Evolutionary conservation across 2,888 invertebrate species (phyloP), one percentile per base, ranked within the genome.

Genomic region (Drosophila mettleri): DNA sequence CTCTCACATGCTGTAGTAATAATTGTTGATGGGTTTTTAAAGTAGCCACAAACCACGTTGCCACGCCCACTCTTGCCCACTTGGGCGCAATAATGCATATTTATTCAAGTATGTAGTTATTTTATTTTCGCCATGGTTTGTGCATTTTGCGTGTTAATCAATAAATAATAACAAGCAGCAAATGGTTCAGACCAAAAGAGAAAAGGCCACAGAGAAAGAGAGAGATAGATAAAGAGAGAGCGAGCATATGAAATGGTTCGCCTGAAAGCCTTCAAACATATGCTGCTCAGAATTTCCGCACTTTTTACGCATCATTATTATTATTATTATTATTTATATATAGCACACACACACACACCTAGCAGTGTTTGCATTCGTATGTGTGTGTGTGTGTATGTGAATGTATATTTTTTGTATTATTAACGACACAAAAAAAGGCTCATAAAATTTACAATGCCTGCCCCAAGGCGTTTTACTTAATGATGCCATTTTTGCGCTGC

Each of bases 371-470:
- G 48, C 61, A 39, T 43, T 58, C 60, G 45, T 69, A 31, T 84
- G 52, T 64, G 29, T 41, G 34, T 54, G 48, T 58, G 48, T 53
- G 52, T 62, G 29, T 46, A 33, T 51, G 48, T 38, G 48, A 51
- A 52, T 31, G 51, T 54, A 60, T 78, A 39, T 77, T 77, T 78
- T 78, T 86, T 88, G 78, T 86, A 86, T 86, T 85, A 88, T 85
- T 85, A 88, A 85, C 81, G 85, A 84, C 76, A 85, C 75, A 85
- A 71, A 81, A 84, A 84, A 86, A 86, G 85, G 85, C 85, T 85
- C 85, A 88, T 86, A 86, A 84, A 86, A 88, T 87, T 86, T 87
- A 87, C 85, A 88, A 88, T 87, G 89, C 81, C 63, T 70, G 69
- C 68, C 85, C 71, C 48, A 6, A 22, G 79, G 85, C 69, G 61